Percentiles rank a stretch among this genome's conserved stretches.
Conservation (phyloP, 2,797 vertebrate genomes). For the Chanos chanos region DNA sequence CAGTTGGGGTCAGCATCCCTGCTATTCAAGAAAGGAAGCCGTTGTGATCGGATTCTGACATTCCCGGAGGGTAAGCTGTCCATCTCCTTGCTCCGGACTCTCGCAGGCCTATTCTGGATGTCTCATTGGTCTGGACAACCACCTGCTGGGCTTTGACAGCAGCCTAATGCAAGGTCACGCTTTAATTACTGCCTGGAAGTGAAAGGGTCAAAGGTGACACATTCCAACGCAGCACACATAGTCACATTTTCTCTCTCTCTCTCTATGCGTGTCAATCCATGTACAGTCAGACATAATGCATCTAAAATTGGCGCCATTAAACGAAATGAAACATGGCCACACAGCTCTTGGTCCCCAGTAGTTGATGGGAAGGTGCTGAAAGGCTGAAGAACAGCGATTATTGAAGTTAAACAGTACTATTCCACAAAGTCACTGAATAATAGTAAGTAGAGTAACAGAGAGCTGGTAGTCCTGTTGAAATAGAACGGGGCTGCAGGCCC, state of each 20-base stretch:
- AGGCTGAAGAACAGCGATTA: too few relatives aligned
- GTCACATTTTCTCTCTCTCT: not conserved
- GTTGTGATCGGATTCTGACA: constrained; percentile 60
- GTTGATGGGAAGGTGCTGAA: too few relatives aligned
- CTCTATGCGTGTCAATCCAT: too few relatives aligned
- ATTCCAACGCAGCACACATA: constrained; percentile 54
- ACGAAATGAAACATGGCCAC: too few relatives aligned
- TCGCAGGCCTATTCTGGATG: constrained; percentile 56
- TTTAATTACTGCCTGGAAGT: constrained; percentile 68
- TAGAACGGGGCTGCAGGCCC: too few relatives aligned
- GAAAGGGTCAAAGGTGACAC: constrained; percentile 56
- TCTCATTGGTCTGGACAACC: constrained; percentile 52
- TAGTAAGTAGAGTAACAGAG: too few relatives aligned
- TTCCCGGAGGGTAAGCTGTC: constrained; percentile 51
- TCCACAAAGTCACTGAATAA: too few relatives aligned
- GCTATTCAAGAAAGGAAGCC: constrained; percentile 47
- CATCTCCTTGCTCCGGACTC: constrained; percentile 48
- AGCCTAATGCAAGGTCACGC: constrained; percentile 63
- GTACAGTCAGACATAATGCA: too few relatives aligned
- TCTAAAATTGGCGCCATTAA: too few relatives aligned
- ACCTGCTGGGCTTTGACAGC: constrained; percentile 47
- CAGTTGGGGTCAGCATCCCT: constrained; percentile 51
- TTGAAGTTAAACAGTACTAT: too few relatives aligned
- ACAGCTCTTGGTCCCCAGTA: too few relatives aligned
- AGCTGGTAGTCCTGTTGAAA: too few relatives aligned